These are phyloP conservation scores for Phrixothrix hirtus DNA, from an alignment of 2,888 invertebrate genomes.

Conservation along the genomic window DNA sequence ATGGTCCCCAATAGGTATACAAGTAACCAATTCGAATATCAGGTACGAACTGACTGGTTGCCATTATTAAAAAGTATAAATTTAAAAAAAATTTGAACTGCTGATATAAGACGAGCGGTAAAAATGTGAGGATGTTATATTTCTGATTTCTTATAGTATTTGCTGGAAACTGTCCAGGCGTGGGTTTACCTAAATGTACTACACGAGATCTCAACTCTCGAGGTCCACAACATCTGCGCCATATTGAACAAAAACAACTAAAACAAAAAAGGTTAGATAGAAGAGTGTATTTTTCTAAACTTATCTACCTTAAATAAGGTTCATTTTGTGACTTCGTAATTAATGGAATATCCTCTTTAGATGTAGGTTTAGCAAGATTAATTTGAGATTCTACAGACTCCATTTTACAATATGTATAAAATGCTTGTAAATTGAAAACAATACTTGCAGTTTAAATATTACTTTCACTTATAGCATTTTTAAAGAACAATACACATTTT, in stretches of 20 bases:
- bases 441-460: too few relatives aligned
- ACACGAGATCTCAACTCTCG: constrained; percentile 76
- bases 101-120: constrained; percentile 92
- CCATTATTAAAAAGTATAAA: constrained; percentile 97
- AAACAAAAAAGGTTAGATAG: constrained; percentile 34
- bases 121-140: constrained; percentile 90
- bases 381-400: constrained; percentile 54
- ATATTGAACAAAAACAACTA: constrained; percentile 78
- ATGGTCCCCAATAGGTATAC: constrained; percentile 99
- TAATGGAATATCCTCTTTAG: constrained; percentile 71
- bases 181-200: constrained; percentile 75
- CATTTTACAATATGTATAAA: constrained; percentile 36
- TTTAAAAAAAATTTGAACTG: constrained; percentile 99
- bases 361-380: constrained; percentile 51
- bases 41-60: constrained; percentile 96
- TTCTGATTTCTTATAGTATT: constrained; percentile 98
- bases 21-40: constrained; percentile 95
- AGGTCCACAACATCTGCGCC: constrained; percentile 73
- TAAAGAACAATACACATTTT: too few relatives aligned
- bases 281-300: not conserved
- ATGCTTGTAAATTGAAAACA: not conserved
- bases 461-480: too few relatives aligned
- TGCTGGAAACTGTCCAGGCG: constrained; percentile 84
- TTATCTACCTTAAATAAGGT: constrained; percentile 57
- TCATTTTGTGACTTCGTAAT: constrained; percentile 66